Conservation (phyloP, 2,113 vertebrate species). For the Hydrolagus affinis region DNA sequence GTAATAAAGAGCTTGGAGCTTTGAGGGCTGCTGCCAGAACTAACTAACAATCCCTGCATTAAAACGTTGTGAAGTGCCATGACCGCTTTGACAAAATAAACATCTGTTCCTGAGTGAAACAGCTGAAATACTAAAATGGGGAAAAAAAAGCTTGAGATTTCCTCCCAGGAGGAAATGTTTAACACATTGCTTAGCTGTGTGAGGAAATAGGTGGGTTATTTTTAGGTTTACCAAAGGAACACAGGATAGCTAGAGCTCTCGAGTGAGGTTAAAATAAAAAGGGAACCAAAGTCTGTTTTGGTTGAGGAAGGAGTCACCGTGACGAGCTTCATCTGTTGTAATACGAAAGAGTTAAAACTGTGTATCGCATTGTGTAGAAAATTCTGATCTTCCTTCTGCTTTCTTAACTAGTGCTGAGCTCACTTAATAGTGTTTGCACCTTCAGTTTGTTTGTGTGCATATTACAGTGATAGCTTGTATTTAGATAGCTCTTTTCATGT, state of each 20-base stretch:
- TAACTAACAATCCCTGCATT: conserved; percentile 34
- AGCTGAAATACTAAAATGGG: conserved; percentile 48
- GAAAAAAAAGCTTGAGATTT: conserved; percentile 49
- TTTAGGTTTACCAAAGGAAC: conserved; percentile 61
- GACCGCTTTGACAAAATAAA: conserved; percentile 56
- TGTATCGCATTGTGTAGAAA: too few relatives aligned
- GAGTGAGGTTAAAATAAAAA: neutral
- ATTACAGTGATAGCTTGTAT: too few relatives aligned
- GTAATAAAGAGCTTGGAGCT: neutral
- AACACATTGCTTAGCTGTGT: conserved; percentile 57
- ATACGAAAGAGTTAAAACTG: neutral
- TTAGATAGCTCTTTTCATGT: too few relatives aligned
- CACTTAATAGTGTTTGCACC: too few relatives aligned
- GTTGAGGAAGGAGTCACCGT: neutral
- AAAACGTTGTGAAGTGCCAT: conserved; percentile 39
- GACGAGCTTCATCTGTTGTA: neutral
- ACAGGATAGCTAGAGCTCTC: conserved; percentile 59
- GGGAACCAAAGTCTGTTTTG: too few relatives aligned
- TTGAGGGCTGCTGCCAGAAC: conserved; percentile 27
- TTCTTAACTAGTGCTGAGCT: too few relatives aligned
- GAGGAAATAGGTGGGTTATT: conserved; percentile 52
- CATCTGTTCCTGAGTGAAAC: conserved; percentile 57
- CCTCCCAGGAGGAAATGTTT: conserved; percentile 65
- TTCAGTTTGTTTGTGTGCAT: too few relatives aligned
- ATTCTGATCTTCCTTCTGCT: too few relatives aligned